Evolutionary conservation across 2,797 vertebrate genomes (phyloP).

Genomic region (Lophius americanus): DNA sequence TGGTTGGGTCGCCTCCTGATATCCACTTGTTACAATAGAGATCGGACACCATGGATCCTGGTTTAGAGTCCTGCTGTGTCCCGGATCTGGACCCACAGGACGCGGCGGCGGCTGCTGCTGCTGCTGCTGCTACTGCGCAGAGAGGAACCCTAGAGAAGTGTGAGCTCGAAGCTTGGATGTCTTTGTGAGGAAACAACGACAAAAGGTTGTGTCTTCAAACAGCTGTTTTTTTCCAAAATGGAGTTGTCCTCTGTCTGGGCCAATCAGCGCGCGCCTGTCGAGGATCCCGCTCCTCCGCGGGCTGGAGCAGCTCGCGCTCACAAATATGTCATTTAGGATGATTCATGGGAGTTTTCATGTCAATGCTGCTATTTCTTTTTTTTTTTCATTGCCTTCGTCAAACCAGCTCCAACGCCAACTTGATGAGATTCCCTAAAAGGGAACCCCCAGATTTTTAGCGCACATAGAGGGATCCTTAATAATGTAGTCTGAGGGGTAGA

Average conservation of each 20-base stretch:
- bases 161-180: neutral
- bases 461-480: too few relatives aligned
- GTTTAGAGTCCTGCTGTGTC: conserved; percentile 59
- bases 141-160: neutral
- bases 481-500: too few relatives aligned
- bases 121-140: conserved; percentile 1
- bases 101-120: neutral
- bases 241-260: conserved; percentile 76
- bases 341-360: conserved; percentile 18
- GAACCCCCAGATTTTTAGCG: neutral
- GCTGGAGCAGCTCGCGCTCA: conserved; percentile 52
- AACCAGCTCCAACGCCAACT: conserved; percentile 1
- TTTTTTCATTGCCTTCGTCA: neutral
- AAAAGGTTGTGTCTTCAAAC: conserved; percentile 76
- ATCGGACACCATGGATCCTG: conserved; percentile 57
- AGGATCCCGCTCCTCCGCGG: conserved; percentile 68
- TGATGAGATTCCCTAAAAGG: too few relatives aligned
- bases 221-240: conserved; percentile 88
- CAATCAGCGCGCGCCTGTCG: conserved; percentile 71
- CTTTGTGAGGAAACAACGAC: conserved; percentile 58
- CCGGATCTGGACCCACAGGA: neutral
- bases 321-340: neutral
- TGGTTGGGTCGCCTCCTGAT: conserved; percentile 69
- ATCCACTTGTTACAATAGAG: conserved; percentile 81
- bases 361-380: conserved; percentile 27